phyloP scores from a whole-genome alignment of 2,113 vertebrate genomes.

The Corythaixoides concolor region DNA sequence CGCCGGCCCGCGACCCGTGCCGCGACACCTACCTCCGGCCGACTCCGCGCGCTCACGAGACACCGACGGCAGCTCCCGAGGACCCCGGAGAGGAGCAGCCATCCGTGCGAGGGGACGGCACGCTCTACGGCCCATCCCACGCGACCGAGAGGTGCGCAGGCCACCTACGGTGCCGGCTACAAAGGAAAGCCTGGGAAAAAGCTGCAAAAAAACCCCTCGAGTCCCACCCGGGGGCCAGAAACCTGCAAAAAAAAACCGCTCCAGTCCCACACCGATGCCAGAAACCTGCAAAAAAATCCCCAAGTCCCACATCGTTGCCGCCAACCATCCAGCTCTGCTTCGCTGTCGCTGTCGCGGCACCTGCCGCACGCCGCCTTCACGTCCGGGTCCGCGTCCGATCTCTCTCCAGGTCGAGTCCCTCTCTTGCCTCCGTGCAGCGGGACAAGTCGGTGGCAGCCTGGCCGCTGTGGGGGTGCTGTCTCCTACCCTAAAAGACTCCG shows the following conservation, averaged over 20 bases:
- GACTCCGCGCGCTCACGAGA: rapidly evolving
- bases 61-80: not conserved
- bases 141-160: rapidly evolving
- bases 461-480: slow-evolving; percentile 28
- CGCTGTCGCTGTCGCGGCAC: rapidly evolving
- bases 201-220: not conserved
- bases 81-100: rapidly evolving
- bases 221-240: not conserved
- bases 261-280: not conserved
- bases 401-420: not conserved
- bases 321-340: not conserved
- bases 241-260: not conserved
- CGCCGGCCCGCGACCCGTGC: rapidly evolving
- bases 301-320: not conserved
- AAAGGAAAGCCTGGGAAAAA: not conserved
- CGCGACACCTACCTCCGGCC: not conserved
- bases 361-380: rapidly evolving
- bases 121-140: rapidly evolving
- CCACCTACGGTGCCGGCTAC: not conserved
- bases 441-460: not conserved
- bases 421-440: not conserved
- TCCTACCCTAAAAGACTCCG: slow-evolving; percentile 72
- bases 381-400: rapidly evolving
- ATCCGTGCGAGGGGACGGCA: rapidly evolving
- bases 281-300: not conserved